Conservation (phyloP, 2,113 vertebrate species). For the Sciurus niger region DNA sequence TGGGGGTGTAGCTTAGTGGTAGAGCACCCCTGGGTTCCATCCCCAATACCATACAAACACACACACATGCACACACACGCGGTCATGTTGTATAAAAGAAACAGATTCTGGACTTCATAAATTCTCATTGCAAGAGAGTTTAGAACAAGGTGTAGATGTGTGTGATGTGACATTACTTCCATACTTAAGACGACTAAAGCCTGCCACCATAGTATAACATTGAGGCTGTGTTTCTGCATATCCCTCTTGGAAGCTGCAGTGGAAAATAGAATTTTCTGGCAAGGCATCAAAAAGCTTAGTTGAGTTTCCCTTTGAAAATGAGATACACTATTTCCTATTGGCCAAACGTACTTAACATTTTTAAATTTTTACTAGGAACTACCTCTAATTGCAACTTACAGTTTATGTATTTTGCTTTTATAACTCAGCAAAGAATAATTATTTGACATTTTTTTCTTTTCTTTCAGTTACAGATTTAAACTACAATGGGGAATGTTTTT, state of each 20-base stretch:
- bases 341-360: background rate
- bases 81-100: background rate
- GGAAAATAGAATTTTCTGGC: conserved; percentile 37
- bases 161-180: background rate
- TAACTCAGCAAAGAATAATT: conserved; percentile 7
- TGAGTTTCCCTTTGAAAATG: conserved; percentile 42
- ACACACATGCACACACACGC: too few species aligned
- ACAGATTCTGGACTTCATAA: background rate
- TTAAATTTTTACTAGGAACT: background rate
- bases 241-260: background rate
- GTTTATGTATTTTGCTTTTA: conserved; percentile 11
- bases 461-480: conserved; percentile 52
- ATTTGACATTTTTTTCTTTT: conserved; percentile 58
- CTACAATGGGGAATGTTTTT: conserved; percentile 93
- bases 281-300: conserved; percentile 23
- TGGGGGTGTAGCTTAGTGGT: too few species aligned
- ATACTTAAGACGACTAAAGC: background rate
- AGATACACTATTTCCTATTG: background rate
- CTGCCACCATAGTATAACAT: background rate
- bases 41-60: too few species aligned
- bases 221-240: background rate
- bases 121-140: background rate
- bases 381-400: background rate
- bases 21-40: too few species aligned
- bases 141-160: background rate